Base-by-base conservation (phyloP, 2,797 vertebrate genomes). In the Otolemur crassicaudatus region DNA sequence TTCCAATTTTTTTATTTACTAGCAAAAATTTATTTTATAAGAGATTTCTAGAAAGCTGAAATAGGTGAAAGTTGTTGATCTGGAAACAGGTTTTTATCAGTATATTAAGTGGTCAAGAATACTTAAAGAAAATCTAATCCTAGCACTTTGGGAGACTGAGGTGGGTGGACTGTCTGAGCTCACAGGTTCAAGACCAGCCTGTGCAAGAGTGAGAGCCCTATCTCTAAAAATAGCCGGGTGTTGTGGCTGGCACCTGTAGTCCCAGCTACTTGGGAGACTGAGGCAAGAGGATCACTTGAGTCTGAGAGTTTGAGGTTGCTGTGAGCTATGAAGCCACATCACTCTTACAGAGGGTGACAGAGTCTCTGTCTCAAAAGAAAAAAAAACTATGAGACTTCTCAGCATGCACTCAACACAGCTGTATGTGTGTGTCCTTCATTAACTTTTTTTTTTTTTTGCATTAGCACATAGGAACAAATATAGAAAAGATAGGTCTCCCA, bases 21-120 rank as follows among this genome's bases (percentile, higher is more conserved):
- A n/a, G 20, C 14, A 81, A 93, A 93, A 76, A 37, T 37, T 11
- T 60, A 7, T 84, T 89, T 93, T 65, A 70, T 13, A 79, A 49
- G 43, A 93, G 86, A 76, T n/a, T 46, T 95, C 40, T 72, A 92
- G 65, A 90, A 94, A 90, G 17, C 14, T 84, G 53, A 89, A 87
- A 43, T 25, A 73, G 65, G 46, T 61, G 34, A 77, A 82, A 61
- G 31, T 17, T 81, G 17, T 12, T 56, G 1, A n/a, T 14, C 56
- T 77, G 7, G 20, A 91, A 77, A 83, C 34, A 93, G n/a, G 27
- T 49, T 89, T 77, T 46, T 61, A 31, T 83, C 76, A 87, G 25
- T 49, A 86, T 34, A 5, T 17, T 77, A 84, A 95, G 43, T 75
- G 31, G 56, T 53, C 40, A 81, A 27, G 14, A 12, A 60, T 81